A percentile compares a stretch with the other conserved stretches of the same genome.
phyloP scores from a whole-genome alignment of 2,797 vertebrate species.

The Rhinichthys osculus region DNA sequence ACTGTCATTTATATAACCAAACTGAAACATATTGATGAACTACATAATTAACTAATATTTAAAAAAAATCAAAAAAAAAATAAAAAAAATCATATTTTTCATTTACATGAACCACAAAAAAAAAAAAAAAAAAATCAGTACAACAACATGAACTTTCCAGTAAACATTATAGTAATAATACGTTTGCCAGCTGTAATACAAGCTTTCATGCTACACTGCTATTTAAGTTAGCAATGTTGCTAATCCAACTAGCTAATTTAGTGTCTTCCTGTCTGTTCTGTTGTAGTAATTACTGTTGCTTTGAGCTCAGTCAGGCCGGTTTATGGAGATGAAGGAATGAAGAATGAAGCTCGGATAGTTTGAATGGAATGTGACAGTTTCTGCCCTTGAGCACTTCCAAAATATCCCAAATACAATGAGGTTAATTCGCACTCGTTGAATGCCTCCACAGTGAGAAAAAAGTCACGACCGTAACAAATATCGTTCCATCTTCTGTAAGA shows the following conservation, averaged over 20 bases:
- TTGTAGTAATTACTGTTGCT: slow-evolving; percentile 44
- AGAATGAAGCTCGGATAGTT: slow-evolving; percentile 41
- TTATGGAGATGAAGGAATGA: slow-evolving; percentile 7
- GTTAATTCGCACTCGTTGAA: slow-evolving; percentile 50
- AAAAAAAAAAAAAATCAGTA: too few relatives aligned
- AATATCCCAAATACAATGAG: slow-evolving; percentile 50
- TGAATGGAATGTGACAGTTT: slow-evolving; percentile 43
- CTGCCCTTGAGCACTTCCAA: slow-evolving; percentile 52
- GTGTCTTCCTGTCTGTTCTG: slow-evolving; percentile 20
- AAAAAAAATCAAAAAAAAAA: too few relatives aligned
- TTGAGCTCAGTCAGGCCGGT: slow-evolving; percentile 37
- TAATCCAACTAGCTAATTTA: background rate
- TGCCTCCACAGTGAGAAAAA: slow-evolving; percentile 6
- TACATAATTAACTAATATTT: too few relatives aligned
- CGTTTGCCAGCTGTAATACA: background rate
- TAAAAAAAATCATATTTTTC: too few relatives aligned
- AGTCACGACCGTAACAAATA: slow-evolving; percentile 17
- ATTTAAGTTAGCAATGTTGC: background rate
- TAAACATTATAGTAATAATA: too few relatives aligned
- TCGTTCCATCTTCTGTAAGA: background rate
- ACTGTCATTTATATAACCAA: too few relatives aligned
- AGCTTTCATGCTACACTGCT: background rate
- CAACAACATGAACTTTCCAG: too few relatives aligned
- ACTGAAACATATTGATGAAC: too few relatives aligned
- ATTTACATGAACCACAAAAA: too few relatives aligned